phyloP scores from a whole-genome alignment of 2,797 vertebrate species.

The Cyclura pinguis region DNA sequence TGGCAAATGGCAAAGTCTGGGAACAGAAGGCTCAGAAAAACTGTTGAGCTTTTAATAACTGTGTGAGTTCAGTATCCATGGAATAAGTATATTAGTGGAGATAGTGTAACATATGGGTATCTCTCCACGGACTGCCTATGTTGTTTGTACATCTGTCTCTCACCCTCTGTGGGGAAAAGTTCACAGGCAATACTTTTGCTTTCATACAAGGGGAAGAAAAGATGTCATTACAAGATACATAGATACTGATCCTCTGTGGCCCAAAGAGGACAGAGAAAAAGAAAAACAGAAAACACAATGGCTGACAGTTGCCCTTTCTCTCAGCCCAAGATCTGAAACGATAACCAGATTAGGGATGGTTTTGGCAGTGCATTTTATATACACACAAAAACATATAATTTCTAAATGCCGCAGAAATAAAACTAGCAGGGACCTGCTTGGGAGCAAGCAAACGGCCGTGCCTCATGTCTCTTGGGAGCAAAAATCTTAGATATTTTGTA shows the following conservation, averaged over 20 bases:
- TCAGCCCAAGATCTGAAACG: background rate
- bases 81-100: constrained; percentile 33
- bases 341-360: background rate
- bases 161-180: background rate
- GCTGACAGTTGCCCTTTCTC: background rate
- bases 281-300: background rate
- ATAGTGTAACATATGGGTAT: constrained; percentile 20
- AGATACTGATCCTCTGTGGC: background rate
- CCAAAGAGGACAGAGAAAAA: background rate
- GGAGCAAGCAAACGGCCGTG: background rate
- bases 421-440: background rate
- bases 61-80: constrained; percentile 39
- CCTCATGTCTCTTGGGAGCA: background rate
- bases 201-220: constrained; percentile 25
- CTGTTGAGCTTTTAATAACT: constrained; percentile 45
- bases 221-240: background rate
- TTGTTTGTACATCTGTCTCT: constrained; percentile 26
- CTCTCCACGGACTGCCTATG: constrained; percentile 22
- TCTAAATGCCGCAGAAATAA: background rate
- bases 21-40: constrained; percentile 41
- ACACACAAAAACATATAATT: background rate
- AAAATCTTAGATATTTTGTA: constrained; percentile 1
- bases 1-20: constrained; percentile 32
- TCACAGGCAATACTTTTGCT: background rate
- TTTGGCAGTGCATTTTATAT: background rate